Base-by-base conservation (phyloP, 2,888 invertebrate species). In the Lasioglossum leucozonium region DNA sequence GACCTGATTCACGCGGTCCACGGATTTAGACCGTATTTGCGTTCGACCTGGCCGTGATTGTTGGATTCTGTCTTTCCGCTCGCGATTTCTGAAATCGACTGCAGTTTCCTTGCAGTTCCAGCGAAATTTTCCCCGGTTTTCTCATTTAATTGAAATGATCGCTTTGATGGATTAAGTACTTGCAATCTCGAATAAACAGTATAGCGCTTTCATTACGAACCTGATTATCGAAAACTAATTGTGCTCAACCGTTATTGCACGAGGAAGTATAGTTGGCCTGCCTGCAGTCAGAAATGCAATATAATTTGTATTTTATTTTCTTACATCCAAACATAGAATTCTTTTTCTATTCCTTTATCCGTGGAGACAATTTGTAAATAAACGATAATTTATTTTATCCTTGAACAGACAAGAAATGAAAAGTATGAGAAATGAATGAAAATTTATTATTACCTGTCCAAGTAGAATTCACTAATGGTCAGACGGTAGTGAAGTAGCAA, bases 1-100 rank as follows among this genome's bases (percentile, higher is more conserved):
- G 44, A 37, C 34, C 47, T n/a, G 62, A 86, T 81, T 77, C 69
- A 34, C 51, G 26, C 26, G 69, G 80, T 37, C 72, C 58, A 77
- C 74, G 67, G 26, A 79, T 86, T 51, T 44, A 34, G 44, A 58
- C 44, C 30, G 40, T 83, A 62, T 83, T 86, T 86, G 77, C 67
- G 77, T 77, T 78, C 42, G 51, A 62, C 40, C 77, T 67, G 26
- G 72, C 30, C 72, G 40, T 78, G 84, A 84, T 84, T 79, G 58
- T 44, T 22, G 75, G 42, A 42, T 62, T 22, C 42, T 30, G 40
- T 30, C 42, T 26, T 67, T 34, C 37, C 30, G 42, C 40, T 22
- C 16, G 42, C 22, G 58, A 44, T 44, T 78, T 62, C 42, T 42
- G 6, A 44, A 34, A 58, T 13, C 16, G 26, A 26, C 16, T 13